These are phyloP conservation scores for Tribolium freemani DNA, from an alignment of 2,888 invertebrate species.

Conservation along the genomic window DNA sequence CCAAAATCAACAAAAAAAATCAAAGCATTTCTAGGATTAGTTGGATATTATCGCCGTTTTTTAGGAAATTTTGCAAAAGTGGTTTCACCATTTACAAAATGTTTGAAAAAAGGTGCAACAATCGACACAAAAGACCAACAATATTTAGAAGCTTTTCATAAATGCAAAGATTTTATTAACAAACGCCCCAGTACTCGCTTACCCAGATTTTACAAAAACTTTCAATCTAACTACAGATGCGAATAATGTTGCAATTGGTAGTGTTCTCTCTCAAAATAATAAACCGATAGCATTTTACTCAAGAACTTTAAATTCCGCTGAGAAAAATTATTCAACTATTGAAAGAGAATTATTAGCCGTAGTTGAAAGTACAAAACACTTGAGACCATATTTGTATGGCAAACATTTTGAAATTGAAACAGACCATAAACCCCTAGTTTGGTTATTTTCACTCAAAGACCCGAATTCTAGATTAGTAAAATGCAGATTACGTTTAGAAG, in stretches of 20 bases:
- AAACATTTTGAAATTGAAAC: slow-evolving; percentile 14
- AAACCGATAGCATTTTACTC: slow-evolving; percentile 34
- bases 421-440: slow-evolving; percentile 7
- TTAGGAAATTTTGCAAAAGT: slow-evolving; percentile 44
- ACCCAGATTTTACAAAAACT: neutral
- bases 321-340: slow-evolving; percentile 27
- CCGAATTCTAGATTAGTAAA: neutral
- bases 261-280: slow-evolving; percentile 33
- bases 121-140: neutral
- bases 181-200: slow-evolving; percentile 19
- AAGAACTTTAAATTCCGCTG: slow-evolving; percentile 34
- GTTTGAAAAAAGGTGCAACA: slow-evolving; percentile 41
- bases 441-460: neutral
- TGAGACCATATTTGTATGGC: slow-evolving; percentile 39
- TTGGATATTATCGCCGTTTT: slow-evolving; percentile 48
- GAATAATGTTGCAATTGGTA: neutral
- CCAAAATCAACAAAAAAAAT: slow-evolving; percentile 46
- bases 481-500: neutral
- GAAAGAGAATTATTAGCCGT: slow-evolving; percentile 53
- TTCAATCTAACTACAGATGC: slow-evolving; percentile 1
- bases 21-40: slow-evolving; percentile 48
- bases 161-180: slow-evolving; percentile 23
- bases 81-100: slow-evolving; percentile 44
- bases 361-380: slow-evolving; percentile 19
- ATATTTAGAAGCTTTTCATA: slow-evolving; percentile 20